A percentile compares a stretch with the other conserved stretches of the same genome.
phyloP scores from a whole-genome alignment of 2,888 invertebrate species.

The Brenthis daphne region DNA sequence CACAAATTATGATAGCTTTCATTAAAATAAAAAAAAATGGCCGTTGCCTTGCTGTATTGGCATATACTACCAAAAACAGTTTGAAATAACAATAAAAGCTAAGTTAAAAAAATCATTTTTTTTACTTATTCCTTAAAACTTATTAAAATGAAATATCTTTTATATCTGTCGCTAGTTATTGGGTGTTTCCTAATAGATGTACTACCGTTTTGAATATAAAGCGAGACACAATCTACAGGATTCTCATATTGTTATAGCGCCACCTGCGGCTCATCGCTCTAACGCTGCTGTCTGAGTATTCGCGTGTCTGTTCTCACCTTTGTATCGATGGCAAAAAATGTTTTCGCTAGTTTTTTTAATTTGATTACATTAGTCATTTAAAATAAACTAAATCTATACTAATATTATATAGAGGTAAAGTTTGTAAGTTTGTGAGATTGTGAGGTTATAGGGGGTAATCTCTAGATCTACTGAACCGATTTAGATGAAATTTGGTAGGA shows the following conservation, averaged over 20 bases:
- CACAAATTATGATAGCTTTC: too few relatives aligned
- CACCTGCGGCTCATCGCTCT: conserved; percentile 59
- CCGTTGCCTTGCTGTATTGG: too few relatives aligned
- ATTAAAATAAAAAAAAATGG: too few relatives aligned
- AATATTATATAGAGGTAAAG: too few relatives aligned
- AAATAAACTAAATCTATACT: too few relatives aligned
- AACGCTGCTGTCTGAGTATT: conserved; percentile 41
- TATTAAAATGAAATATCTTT: background rate
- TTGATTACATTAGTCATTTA: background rate
- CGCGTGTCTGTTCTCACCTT: conserved; percentile 47
- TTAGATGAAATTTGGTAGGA: too few relatives aligned
- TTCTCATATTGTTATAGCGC: conserved; percentile 57
- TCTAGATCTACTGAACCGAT: too few relatives aligned
- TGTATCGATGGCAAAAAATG: conserved; percentile 32
- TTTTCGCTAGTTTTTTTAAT: background rate
- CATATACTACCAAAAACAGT: too few relatives aligned
- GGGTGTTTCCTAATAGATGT: conserved; percentile 40
- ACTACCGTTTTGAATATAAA: conserved; percentile 41
- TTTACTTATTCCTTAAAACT: background rate
- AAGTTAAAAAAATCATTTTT: background rate
- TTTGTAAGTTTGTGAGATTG: too few relatives aligned
- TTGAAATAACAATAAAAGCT: too few relatives aligned
- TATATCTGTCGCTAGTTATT: background rate
- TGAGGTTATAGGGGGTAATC: too few relatives aligned
- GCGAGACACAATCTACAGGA: conserved; percentile 48